A percentile compares a stretch with the other conserved stretches of the same genome.
Evolutionary conservation across 2,888 invertebrate genomes (phyloP).

Genomic region (Cheilosia impressa): DNA sequence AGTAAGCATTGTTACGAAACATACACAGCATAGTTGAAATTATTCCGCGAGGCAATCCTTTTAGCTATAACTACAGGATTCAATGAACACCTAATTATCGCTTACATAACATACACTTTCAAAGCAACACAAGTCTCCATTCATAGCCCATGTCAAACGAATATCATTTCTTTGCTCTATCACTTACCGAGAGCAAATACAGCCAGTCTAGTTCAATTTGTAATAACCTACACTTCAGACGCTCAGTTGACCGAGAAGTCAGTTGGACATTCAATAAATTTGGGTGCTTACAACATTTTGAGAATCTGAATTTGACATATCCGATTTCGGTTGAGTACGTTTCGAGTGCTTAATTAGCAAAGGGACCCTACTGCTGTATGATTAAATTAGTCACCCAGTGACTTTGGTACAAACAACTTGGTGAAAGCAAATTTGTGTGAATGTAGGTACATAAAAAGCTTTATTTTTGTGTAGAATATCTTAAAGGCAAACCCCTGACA

Average conservation of each 20-base stretch:
- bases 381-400: slow-evolving; percentile 24
- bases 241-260: background rate
- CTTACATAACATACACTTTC: no score
- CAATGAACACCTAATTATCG: no score
- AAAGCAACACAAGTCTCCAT: no score
- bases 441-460: background rate
- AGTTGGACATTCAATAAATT: slow-evolving; percentile 16
- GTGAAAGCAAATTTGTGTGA: background rate
- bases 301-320: slow-evolving; percentile 19
- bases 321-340: slow-evolving; percentile 31
- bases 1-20: no score
- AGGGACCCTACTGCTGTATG: slow-evolving; percentile 3
- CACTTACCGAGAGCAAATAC: background rate
- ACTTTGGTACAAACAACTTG: slow-evolving; percentile 6
- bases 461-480: no score
- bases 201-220: background rate
- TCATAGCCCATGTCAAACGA: no score
- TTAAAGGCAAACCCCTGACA: no score
- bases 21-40: no score
- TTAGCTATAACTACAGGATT: no score
- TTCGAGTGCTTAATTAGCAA: slow-evolving; percentile 37
- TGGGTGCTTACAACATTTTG: slow-evolving; percentile 1
- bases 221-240: background rate
- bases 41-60: no score
- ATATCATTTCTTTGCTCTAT: background rate